Evolutionary conservation across 2,888 invertebrate species (phyloP).

Genomic region (Dryobotodes eremita): DNA sequence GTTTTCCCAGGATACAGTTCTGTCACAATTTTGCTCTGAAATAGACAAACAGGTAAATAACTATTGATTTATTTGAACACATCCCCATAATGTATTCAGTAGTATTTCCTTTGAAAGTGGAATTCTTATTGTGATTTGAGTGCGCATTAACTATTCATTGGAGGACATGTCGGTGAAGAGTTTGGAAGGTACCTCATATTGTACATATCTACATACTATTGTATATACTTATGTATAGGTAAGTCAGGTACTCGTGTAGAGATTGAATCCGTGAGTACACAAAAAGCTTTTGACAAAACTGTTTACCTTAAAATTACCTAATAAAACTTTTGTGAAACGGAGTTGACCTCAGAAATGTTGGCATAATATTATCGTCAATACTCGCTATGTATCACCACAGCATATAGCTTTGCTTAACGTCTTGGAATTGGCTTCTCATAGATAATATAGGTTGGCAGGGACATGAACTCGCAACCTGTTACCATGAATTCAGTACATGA

Average conservation of each 20-base stretch:
- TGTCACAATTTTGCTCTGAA: background rate
- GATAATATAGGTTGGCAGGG: background rate
- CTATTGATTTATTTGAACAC: slow-evolving; percentile 46
- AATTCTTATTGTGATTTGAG: slow-evolving; percentile 87
- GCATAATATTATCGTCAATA: background rate
- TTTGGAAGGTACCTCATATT: slow-evolving; percentile 60
- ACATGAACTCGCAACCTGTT: too few relatives aligned
- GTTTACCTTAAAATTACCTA: background rate
- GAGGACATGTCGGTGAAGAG: slow-evolving; percentile 76
- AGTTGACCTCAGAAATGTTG: background rate
- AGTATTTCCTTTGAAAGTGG: slow-evolving; percentile 78
- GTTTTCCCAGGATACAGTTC: background rate
- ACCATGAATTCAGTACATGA: too few relatives aligned
- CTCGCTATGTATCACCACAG: background rate
- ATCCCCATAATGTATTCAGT: slow-evolving; percentile 70
- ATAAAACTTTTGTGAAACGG: background rate
- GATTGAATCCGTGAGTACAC: background rate
- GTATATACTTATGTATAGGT: background rate
- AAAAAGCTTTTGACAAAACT: background rate
- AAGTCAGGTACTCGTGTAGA: background rate
- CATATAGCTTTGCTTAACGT: background rate
- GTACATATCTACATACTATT: slow-evolving; percentile 56
- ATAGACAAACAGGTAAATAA: background rate
- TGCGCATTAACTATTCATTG: slow-evolving; percentile 83
- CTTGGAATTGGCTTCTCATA: background rate